Evolutionary conservation across 2,797 vertebrate genomes (phyloP).

Genomic region (Bradypus variegatus): DNA sequence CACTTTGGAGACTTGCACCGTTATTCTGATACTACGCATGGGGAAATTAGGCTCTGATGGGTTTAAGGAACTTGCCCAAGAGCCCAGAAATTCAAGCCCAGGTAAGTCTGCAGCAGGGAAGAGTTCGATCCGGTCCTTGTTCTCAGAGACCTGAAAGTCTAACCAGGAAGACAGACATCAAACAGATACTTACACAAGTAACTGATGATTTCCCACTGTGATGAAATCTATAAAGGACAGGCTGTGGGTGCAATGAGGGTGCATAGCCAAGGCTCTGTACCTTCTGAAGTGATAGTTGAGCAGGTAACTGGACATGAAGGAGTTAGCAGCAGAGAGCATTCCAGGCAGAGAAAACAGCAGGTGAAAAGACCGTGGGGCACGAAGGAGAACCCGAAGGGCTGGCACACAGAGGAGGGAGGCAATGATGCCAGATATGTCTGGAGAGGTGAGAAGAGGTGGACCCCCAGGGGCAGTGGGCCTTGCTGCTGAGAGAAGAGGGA

Average conservation of each 20-base stretch:
- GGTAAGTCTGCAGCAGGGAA: background rate
- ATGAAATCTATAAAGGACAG: background rate
- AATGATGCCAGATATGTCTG: fast-evolving
- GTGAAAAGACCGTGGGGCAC: background rate
- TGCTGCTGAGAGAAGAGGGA: background rate
- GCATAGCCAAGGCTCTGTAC: background rate
- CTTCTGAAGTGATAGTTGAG: background rate
- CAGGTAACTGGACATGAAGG: background rate
- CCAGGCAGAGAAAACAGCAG: background rate
- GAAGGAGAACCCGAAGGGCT: background rate
- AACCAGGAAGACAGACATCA: background rate
- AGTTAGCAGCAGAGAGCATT: background rate
- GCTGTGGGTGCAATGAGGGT: background rate
- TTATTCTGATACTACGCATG: background rate
- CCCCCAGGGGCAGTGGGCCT: background rate
- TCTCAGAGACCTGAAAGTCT: background rate
- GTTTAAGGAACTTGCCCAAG: no score
- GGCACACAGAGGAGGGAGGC: fast-evolving
- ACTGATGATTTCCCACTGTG: background rate
- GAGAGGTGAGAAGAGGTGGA: background rate
- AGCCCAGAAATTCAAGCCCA: background rate
- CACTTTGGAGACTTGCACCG: fast-evolving
- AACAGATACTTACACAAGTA: no score
- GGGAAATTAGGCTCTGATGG: background rate
- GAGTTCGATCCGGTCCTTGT: background rate